Base-by-base conservation (phyloP, 2,797 vertebrate species). In the Lepilemur ruficaudatus region DNA sequence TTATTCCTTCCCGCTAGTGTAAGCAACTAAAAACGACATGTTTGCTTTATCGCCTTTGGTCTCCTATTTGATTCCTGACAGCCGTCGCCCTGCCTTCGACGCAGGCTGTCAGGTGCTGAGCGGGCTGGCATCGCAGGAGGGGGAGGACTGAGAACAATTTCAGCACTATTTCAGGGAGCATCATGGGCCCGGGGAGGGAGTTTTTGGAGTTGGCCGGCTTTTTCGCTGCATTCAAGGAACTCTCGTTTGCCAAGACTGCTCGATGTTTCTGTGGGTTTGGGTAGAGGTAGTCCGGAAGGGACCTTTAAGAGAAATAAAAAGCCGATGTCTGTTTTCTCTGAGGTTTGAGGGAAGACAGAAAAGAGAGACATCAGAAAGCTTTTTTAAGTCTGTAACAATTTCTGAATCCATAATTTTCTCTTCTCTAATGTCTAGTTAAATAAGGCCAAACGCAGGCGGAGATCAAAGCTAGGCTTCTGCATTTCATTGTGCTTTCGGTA, bases 341-440 rank as follows among this genome's bases (percentile, higher is more conserved):
- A 98, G 98, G 96, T 97, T 84, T 96, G 85, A 92, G 94, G 48
- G 28, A 95, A 95, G 67, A 7, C 23, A 95, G 46, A 87, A 20
- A 41, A 94, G 55, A 95, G 28, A 97, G 38, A 97, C 97, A 98
- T 98, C 98, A 98, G 98, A 98, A 94, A 90, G 76, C 70, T 98
- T 98, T 97, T 97, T 79, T 93, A 73, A 59, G 76, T 35, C 84
- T 92, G 93, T 97, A 97, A 98, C 97, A 93, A 97, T 97, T 97
- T 97, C 83, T 81, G 97, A 98, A 98, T 98, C 96, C 82, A 88
- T 98, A 98, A 98, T 98, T 98, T 97, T 98, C 97, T 96, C 84
- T 96, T 97, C 89, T 98, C 98, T 98, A 97, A 96, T 95, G 87
- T 98, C 96, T 98, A 87, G 46, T 98, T 98, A 98, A 98, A 98